A percentile compares a stretch with the other conserved stretches of the same genome.
Evolutionary conservation across 2,797 vertebrate genomes (phyloP).

Genomic region (Anguilla pacifica): DNA sequence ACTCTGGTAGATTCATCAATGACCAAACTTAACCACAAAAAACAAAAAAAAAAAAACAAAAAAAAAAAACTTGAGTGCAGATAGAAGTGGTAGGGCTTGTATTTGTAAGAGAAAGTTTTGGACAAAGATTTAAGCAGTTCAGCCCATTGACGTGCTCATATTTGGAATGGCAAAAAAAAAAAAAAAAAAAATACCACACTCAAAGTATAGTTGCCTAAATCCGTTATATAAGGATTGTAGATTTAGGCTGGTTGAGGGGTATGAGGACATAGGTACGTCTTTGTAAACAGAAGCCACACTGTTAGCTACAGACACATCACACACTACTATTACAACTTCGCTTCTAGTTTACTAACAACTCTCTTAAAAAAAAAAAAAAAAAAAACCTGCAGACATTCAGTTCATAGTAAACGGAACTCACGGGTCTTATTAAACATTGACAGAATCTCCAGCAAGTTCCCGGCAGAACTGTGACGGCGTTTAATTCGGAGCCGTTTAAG

Average conservation of each 20-base stretch:
- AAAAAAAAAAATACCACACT: too few relatives aligned
- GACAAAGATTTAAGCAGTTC: too few relatives aligned
- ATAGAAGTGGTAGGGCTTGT: too few relatives aligned
- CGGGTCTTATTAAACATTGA: not conserved
- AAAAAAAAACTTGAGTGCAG: too few relatives aligned
- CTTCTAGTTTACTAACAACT: not conserved
- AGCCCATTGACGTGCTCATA: too few relatives aligned
- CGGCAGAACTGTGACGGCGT: not conserved
- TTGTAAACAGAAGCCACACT: not conserved
- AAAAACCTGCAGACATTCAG: not conserved
- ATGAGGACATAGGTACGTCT: not conserved
- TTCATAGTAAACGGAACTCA: not conserved
- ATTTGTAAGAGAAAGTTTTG: too few relatives aligned
- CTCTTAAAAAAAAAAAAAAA: not conserved
- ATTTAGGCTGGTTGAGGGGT: not conserved
- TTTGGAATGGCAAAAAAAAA: too few relatives aligned
- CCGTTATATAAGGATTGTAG: too few relatives aligned
- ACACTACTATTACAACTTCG: not conserved
- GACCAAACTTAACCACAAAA: too few relatives aligned
- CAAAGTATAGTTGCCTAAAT: too few relatives aligned
- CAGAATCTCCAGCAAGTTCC: not conserved
- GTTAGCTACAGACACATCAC: not conserved
- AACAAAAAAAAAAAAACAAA: too few relatives aligned
- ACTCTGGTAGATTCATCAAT: too few relatives aligned
- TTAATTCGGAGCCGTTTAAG: not conserved